Conservation (phyloP, 2,113 vertebrate species). For the Spheniscus mendiculus region DNA sequence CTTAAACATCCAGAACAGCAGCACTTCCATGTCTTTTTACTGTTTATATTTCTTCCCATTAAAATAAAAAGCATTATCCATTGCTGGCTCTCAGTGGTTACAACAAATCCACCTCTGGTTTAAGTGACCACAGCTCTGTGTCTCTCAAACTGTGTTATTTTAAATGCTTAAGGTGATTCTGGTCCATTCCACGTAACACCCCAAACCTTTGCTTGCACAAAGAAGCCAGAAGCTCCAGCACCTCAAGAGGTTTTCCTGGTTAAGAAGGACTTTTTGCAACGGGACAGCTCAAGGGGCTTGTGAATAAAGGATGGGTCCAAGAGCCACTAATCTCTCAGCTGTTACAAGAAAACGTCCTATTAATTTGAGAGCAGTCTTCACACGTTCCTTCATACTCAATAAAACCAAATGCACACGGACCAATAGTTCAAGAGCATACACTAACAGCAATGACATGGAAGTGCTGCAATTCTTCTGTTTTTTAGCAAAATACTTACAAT, state of each 20-base stretch:
- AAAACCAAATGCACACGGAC: not conserved
- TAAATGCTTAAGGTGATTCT: not conserved
- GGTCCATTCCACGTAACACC: not conserved
- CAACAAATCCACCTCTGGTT: not conserved
- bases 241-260: not conserved
- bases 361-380: not conserved
- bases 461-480: not conserved
- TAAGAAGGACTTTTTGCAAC: not conserved
- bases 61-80: not conserved
- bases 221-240: not conserved
- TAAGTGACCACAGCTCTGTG: not conserved
- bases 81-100: not conserved
- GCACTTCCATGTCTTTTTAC: slow-evolving; percentile 8
- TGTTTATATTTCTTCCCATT: not conserved
- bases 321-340: not conserved
- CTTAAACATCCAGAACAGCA: slow-evolving; percentile 47
- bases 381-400: not conserved
- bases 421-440: not conserved
- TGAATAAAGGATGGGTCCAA: not conserved
- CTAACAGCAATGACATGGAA: slow-evolving; percentile 1
- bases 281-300: not conserved
- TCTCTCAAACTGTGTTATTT: not conserved
- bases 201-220: not conserved
- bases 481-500: not conserved
- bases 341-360: not conserved